phyloP scores from a whole-genome alignment of 2,888 invertebrate species.

The Antheraea yamamai region DNA sequence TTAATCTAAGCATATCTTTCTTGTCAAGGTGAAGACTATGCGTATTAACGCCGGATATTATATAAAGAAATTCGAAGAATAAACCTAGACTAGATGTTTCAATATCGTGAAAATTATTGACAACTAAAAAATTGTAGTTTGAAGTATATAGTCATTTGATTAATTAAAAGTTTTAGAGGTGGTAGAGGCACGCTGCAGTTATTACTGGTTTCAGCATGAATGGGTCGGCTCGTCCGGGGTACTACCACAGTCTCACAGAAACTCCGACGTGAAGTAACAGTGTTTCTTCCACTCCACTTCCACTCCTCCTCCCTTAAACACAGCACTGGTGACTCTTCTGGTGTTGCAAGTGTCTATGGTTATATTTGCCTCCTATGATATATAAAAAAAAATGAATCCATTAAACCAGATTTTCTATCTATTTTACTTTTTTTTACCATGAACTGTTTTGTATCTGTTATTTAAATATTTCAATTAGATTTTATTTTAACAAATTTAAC shows the following conservation, averaged over 20 bases:
- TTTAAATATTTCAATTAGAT: background rate
- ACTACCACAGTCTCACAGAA: too few species aligned
- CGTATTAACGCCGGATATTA: constrained; percentile 17
- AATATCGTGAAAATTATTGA: background rate
- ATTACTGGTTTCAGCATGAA: too few species aligned
- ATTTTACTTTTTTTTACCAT: background rate
- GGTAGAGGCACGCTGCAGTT: too few species aligned
- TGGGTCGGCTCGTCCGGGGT: too few species aligned
- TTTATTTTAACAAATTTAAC: too few species aligned
- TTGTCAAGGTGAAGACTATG: constrained; percentile 43
- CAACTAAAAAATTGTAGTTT: background rate
- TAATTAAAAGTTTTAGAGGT: background rate
- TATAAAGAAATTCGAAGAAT: constrained; percentile 1
- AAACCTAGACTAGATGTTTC: background rate
- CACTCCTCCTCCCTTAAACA: too few species aligned
- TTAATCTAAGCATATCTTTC: constrained; percentile 60
- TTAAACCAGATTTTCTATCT: background rate
- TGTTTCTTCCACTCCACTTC: too few species aligned
- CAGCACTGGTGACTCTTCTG: too few species aligned
- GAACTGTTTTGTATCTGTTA: background rate
- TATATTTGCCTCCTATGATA: too few species aligned
- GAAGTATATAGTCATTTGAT: background rate
- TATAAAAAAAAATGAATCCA: too few species aligned
- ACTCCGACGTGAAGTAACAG: too few species aligned
- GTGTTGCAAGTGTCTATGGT: too few species aligned